phyloP scores from a whole-genome alignment of 2,797 vertebrate genomes.

The Acanthurus tractus region DNA sequence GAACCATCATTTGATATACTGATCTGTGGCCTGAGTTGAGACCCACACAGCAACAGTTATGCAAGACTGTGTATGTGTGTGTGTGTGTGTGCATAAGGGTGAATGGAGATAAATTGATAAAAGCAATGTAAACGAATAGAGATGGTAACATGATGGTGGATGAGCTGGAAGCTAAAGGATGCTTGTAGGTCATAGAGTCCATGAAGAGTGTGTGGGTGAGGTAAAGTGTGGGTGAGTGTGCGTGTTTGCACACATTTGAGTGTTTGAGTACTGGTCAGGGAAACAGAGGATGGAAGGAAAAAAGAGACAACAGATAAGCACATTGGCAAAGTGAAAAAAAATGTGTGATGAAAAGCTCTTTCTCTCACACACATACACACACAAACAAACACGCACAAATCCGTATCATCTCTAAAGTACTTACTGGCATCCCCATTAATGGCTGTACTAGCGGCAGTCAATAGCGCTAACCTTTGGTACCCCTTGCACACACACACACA shows the following conservation, averaged over 20 bases:
- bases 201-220: constrained; percentile 17
- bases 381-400: constrained; percentile 26
- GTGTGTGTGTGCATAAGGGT: background rate
- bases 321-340: constrained; percentile 36
- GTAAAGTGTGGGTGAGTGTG: constrained; percentile 1
- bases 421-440: constrained; percentile 73
- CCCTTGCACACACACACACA: constrained; percentile 22
- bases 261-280: constrained; percentile 3
- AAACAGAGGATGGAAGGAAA: constrained; percentile 11
- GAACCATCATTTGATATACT: background rate
- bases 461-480: constrained; percentile 68
- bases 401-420: constrained; percentile 65
- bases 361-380: constrained; percentile 2
- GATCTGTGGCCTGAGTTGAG: background rate
- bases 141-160: constrained; percentile 36
- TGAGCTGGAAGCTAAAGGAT: constrained; percentile 35
- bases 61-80: background rate
- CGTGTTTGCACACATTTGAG: constrained; percentile 5
- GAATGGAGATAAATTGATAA: constrained; percentile 11
- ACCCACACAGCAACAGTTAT: background rate
- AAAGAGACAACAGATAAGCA: constrained; percentile 49
- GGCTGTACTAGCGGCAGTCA: constrained; percentile 59
- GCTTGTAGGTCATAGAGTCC: constrained; percentile 34
- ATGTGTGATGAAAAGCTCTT: constrained; percentile 23
- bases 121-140: constrained; percentile 13